Percentiles rank a stretch among this genome's conserved stretches.
Evolutionary conservation across 2,888 invertebrate species (phyloP).

Genomic region (Caenorhabditis zanzibari): DNA sequence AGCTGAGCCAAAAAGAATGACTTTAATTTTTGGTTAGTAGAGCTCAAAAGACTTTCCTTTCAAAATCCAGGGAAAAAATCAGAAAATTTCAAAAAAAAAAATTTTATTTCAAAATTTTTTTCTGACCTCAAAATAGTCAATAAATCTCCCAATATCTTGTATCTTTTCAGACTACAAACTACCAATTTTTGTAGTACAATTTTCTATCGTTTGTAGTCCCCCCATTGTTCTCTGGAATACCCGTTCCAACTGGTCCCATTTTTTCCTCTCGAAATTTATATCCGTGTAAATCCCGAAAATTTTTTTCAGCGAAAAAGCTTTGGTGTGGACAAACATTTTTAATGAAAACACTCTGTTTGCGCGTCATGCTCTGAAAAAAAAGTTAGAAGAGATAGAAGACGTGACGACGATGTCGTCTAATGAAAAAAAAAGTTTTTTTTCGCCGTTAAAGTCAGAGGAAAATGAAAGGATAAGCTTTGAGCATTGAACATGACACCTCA

Average conservation of each 20-base stretch:
- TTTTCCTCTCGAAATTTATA: no score
- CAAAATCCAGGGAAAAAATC: no score
- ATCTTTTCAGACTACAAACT: conserved; percentile 12
- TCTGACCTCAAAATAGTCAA: no score
- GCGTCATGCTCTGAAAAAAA: neutral
- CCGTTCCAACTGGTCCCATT: neutral
- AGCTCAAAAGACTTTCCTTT: no score
- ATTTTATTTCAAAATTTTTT: no score
- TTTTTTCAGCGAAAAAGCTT: neutral
- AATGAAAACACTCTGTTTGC: conserved; percentile 26
- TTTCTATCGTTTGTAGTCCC: conserved; percentile 7
- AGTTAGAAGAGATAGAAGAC: conserved; percentile 6
- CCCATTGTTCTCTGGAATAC: neutral
- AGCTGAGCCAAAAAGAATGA: no score
- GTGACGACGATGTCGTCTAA: conserved; percentile 3
- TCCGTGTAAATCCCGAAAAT: neutral
- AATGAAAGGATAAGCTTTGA: conserved; percentile 1
- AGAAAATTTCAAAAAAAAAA: no score
- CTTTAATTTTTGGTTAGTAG: no score
- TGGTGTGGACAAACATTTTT: conserved; percentile 7
- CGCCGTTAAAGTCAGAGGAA: neutral
- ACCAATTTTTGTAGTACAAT: neutral
- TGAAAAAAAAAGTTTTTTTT: neutral
- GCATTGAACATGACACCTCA: conserved; percentile 7
- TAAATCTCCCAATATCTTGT: neutral